These are phyloP conservation scores for Albula glossodonta DNA, from an alignment of 2,113 vertebrate genomes.

Conservation along the genomic window DNA sequence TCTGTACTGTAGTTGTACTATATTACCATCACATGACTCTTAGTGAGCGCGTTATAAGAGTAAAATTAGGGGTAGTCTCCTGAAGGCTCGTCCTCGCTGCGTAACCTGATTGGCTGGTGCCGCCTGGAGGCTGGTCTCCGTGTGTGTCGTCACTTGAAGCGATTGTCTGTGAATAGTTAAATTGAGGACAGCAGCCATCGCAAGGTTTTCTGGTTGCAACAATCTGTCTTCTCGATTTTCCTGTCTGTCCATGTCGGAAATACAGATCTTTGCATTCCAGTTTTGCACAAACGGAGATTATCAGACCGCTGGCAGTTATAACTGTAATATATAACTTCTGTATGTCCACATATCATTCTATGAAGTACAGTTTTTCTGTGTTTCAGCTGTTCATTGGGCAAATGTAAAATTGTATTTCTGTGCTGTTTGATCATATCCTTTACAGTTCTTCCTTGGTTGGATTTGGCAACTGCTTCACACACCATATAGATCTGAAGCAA, in stretches of 20 bases:
- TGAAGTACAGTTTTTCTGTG: too few relatives aligned
- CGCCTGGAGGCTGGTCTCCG: conserved; percentile 55
- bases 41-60: conserved; percentile 53
- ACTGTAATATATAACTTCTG: too few relatives aligned
- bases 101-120: conserved; percentile 70
- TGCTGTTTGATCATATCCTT: not conserved
- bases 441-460: not conserved
- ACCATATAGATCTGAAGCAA: not conserved
- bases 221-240: not conserved
- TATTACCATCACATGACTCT: conserved; percentile 71
- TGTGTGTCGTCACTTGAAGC: conserved; percentile 55
- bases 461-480: not conserved
- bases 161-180: not conserved
- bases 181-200: not conserved
- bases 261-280: not conserved
- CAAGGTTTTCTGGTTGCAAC: not conserved
- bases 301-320: not conserved
- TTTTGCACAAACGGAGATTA: not conserved
- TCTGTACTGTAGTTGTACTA: conserved; percentile 66
- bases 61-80: conserved; percentile 69
- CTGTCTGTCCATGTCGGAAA: not conserved
- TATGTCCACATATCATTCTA: too few relatives aligned
- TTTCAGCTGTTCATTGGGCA: too few relatives aligned
- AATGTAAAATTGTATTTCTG: not conserved
- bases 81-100: conserved; percentile 84